Percentiles rank a stretch among this genome's conserved stretches.
Evolutionary conservation across 2,888 invertebrate genomes (phyloP).

Genomic region (Cataglyphis rosenhaueri): DNA sequence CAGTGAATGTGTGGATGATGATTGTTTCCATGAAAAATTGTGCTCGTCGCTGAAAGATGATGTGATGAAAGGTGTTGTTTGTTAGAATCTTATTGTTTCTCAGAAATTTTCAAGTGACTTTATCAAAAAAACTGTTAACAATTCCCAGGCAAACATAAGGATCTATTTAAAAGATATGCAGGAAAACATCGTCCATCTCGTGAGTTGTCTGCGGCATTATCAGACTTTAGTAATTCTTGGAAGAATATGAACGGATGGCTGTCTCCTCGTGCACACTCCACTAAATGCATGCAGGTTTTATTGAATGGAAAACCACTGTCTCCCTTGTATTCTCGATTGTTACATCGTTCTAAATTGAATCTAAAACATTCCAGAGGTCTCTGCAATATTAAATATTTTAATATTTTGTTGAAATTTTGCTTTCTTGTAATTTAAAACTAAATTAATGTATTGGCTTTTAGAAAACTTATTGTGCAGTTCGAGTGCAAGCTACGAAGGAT

Average conservation of each 20-base stretch:
- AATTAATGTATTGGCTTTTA: neutral
- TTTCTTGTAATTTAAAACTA: neutral
- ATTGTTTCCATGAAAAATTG: slow-evolving; percentile 22
- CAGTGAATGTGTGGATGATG: neutral
- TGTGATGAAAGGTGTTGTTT: slow-evolving; percentile 47
- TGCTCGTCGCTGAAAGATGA: slow-evolving; percentile 20
- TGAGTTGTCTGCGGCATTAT: neutral
- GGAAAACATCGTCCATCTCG: neutral
- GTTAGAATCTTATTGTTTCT: neutral
- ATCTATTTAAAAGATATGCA: slow-evolving; percentile 56
- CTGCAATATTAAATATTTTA: neutral
- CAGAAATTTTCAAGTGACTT: neutral
- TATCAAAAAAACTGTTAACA: neutral
- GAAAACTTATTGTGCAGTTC: neutral
- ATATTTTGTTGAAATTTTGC: neutral
- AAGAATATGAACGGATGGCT: slow-evolving; percentile 15
- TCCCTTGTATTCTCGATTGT: slow-evolving; percentile 54
- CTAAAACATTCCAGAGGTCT: slow-evolving; percentile 48
- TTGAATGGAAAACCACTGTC: slow-evolving; percentile 21
- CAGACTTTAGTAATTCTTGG: slow-evolving; percentile 1
- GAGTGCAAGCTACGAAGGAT: neutral
- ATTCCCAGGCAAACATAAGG: slow-evolving; percentile 56
- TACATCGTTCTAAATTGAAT: slow-evolving; percentile 11
- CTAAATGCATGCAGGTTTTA: neutral
- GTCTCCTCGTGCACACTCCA: slow-evolving; percentile 32